Evolutionary conservation across 2,888 invertebrate species (phyloP), one percentile per base, ranked within the genome.

Genomic region (Sceliomorpha sp.): DNA sequence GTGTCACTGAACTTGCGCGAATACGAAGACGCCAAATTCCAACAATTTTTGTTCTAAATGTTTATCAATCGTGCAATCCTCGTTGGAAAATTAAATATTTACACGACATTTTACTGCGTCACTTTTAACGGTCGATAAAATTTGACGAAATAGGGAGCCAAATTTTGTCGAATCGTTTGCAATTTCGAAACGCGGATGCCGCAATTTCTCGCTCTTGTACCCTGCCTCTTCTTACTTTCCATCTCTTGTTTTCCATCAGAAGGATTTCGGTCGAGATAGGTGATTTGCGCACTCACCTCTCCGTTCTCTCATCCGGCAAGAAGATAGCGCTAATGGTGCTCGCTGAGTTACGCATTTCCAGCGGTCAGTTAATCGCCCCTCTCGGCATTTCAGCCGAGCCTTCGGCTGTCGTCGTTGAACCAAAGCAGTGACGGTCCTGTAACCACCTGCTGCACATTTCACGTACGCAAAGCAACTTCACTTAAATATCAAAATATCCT

Each of bases 291-390:
- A 55, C 62, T 66, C 63, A 66, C 68, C 66, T 66, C 67, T 69
- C 63, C 32, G 39, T 42, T 60, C 58, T 66, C 62, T 73, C 77
- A 69, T 72, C 72, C 63, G 62, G 70, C 53, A 45, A 63, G 40
- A 60, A 78, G 80, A 83, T 79, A 82, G 78, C 76, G 78, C 76
- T 85, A 85, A 85, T 85, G 82, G 79, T 66, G 73, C 74, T 70
- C 78, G 81, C 78, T 83, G 82, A 82, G 82, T 83, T 84, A 84
- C 83, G 83, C 79, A 77, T 62, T 74, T 69, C 69, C 74, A 72
- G 59, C 56, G 72, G 70, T 72, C 47, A 64, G 63, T 75, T 76
- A 76, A 73, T 76, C 74, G 75, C 55, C 72, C 72, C 70, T 63
- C 63, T 66, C 53, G 71, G 66, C 64, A 50, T 71, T 64, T 67